Evolutionary conservation across 2,797 vertebrate genomes (phyloP).

Genomic region (Acipenser oxyrinchus): DNA sequence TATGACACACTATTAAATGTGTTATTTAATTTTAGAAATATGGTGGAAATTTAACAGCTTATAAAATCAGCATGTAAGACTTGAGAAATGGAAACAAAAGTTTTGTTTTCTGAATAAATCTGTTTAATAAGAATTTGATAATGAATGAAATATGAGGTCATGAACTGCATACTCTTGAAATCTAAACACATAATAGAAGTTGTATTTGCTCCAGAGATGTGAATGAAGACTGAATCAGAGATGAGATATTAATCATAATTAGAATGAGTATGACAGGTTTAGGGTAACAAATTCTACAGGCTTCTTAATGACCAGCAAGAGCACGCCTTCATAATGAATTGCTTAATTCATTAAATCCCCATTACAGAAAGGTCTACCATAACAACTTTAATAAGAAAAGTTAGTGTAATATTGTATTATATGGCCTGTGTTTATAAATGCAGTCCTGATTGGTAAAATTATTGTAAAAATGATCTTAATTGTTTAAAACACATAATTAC

Average conservation of each 20-base stretch:
- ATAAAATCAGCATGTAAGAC: background rate
- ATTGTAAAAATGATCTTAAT: constrained; percentile 69
- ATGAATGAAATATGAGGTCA: constrained; percentile 92
- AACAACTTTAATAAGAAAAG: constrained; percentile 71
- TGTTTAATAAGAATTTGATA: constrained; percentile 69
- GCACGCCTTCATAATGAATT: constrained; percentile 85
- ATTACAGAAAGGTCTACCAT: constrained; percentile 54
- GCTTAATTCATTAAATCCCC: constrained; percentile 86
- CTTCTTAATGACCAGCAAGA: constrained; percentile 84
- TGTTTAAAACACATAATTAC: constrained; percentile 79
- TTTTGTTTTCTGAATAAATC: constrained; percentile 37
- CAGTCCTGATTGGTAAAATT: constrained; percentile 56
- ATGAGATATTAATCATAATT: constrained; percentile 98
- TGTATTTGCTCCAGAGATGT: constrained; percentile 63
- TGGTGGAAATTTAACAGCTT: too few species aligned
- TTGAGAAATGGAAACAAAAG: constrained; percentile 16
- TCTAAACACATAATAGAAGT: constrained; percentile 62
- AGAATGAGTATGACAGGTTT: constrained; percentile 77
- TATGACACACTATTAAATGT: too few species aligned
- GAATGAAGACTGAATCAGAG: constrained; percentile 79
- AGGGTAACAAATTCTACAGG: constrained; percentile 75
- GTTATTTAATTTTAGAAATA: too few species aligned
- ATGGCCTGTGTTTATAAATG: constrained; percentile 57
- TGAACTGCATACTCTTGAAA: constrained; percentile 61
- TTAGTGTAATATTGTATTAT: constrained; percentile 67